Evolutionary conservation across 2,888 invertebrate genomes (phyloP).

Genomic region (Netelia fuscicornis): DNA sequence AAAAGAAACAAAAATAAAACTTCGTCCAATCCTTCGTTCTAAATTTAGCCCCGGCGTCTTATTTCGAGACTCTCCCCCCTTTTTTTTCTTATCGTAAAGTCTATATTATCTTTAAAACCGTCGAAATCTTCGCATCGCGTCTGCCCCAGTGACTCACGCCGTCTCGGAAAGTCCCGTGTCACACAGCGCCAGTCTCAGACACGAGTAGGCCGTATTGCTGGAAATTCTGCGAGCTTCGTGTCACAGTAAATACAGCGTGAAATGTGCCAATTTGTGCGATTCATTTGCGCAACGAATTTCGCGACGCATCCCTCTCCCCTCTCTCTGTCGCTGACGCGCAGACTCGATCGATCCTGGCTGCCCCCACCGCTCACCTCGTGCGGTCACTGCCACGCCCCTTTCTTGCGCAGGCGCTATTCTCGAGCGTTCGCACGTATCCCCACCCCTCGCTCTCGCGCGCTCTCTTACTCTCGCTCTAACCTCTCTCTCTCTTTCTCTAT

Average conservation of each 20-base stretch:
- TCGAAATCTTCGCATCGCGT: too few relatives aligned
- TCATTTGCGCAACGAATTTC: not conserved
- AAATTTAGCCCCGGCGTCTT: too few relatives aligned
- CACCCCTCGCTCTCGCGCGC: not conserved
- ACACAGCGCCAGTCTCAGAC: too few relatives aligned
- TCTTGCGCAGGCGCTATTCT: too few relatives aligned
- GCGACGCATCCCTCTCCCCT: not conserved
- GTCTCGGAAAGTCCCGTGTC: too few relatives aligned
- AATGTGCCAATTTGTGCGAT: not conserved
- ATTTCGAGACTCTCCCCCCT: too few relatives aligned
- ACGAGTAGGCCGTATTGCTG: not conserved
- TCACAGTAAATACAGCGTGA: not conserved
- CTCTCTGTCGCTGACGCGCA: not conserved
- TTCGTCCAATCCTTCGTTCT: not conserved
- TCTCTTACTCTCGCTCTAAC: not conserved
- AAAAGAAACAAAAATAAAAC: conserved; percentile 8
- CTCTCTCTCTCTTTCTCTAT: not conserved
- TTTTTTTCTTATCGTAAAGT: too few relatives aligned
- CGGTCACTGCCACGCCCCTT: too few relatives aligned
- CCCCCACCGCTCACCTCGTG: too few relatives aligned
- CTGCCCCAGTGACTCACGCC: too few relatives aligned
- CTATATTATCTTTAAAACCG: too few relatives aligned
- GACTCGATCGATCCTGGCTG: too few relatives aligned
- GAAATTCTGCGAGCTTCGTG: not conserved
- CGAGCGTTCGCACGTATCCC: not conserved